A percentile compares a stretch with the other conserved stretches of the same genome.
phyloP scores from a whole-genome alignment of 2,797 vertebrate species.

The Hippoglossus hippoglossus region DNA sequence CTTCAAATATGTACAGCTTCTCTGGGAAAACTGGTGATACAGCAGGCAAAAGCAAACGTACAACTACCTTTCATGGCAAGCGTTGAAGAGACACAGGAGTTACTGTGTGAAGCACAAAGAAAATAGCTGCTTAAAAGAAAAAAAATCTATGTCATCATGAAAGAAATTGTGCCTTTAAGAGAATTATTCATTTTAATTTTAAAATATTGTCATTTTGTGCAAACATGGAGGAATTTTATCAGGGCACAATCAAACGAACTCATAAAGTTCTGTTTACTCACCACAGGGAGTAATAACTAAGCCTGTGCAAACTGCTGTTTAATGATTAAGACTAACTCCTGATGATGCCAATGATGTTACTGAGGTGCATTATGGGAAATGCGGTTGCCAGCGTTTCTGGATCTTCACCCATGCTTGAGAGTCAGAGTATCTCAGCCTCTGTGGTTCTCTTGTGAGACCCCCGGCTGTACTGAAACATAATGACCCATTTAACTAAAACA shows the following conservation, averaged over 20 bases:
- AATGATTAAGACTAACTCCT: background rate
- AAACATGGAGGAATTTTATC: constrained; percentile 40
- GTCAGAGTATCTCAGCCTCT: no score
- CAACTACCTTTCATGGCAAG: constrained; percentile 77
- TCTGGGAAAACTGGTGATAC: no score
- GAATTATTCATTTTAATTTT: constrained; percentile 42
- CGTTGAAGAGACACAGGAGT: constrained; percentile 49
- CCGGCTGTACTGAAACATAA: background rate
- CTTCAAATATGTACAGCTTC: constrained; percentile 87
- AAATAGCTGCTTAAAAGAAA: constrained; percentile 61
- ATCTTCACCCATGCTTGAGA: no score
- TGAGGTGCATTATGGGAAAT: background rate
- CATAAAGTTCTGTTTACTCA: constrained; percentile 1
- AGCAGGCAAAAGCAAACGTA: no score
- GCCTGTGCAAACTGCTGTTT: constrained; percentile 2
- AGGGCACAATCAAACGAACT: background rate
- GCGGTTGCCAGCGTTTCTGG: no score
- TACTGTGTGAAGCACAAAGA: constrained; percentile 58
- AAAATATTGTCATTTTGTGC: constrained; percentile 42
- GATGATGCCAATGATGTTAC: constrained; percentile 1
- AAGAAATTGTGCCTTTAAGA: constrained; percentile 42
- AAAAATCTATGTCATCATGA: no score
- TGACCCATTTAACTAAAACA: no score
- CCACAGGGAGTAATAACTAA: background rate
- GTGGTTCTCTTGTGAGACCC: no score